Percentiles rank a stretch among this genome's conserved stretches.
Evolutionary conservation across 1,140 invertebrate genomes (phyloP).

Genomic region (Eumaeus atala): DNA sequence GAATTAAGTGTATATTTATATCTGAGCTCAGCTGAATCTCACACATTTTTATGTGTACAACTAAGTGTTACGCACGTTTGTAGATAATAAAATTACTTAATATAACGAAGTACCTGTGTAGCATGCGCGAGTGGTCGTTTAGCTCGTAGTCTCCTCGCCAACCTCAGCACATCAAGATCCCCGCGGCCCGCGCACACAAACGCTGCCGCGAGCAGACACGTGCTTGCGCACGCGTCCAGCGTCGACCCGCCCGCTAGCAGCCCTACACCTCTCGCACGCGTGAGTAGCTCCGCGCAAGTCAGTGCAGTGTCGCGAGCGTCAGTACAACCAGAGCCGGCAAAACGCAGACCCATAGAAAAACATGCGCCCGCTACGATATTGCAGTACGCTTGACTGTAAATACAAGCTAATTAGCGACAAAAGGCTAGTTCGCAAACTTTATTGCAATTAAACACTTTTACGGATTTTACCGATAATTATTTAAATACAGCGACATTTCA

Average conservation of each 20-base stretch:
- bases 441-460: no score
- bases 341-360: constrained; percentile 94
- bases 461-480: no score
- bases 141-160: constrained; percentile 88
- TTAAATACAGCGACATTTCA: no score
- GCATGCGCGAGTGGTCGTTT: constrained; percentile 75
- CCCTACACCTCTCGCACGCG: constrained; percentile 76
- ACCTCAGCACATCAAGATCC: constrained; percentile 88
- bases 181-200: constrained; percentile 91
- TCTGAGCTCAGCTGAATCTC: no score
- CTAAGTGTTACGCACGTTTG: no score
- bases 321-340: constrained; percentile 92
- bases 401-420: neutral
- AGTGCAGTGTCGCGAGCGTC: constrained; percentile 86
- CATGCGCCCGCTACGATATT: constrained; percentile 96
- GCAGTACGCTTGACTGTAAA: constrained; percentile 91
- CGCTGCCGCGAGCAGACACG: constrained; percentile 86
- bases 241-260: constrained; percentile 93
- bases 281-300: constrained; percentile 80
- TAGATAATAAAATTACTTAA: no score
- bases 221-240: constrained; percentile 91
- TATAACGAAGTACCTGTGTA: constrained; percentile 11
- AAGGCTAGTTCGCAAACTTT: no score
- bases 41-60: no score
- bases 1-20: no score